Conservation (phyloP, 1,140 invertebrate species). For the Sitobion miscanthi region DNA sequence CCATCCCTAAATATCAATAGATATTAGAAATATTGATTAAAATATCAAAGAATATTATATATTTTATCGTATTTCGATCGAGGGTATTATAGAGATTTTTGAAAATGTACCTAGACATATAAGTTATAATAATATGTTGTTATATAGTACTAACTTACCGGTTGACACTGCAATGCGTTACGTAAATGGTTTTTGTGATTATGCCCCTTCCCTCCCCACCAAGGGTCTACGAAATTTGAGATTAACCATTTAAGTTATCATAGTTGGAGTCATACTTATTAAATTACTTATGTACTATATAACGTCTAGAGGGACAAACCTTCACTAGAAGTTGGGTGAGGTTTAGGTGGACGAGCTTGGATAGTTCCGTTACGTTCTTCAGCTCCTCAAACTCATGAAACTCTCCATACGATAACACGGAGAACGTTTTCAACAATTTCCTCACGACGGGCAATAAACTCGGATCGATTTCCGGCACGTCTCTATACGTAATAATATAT, state of each 20-base stretch:
- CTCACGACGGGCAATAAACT: background rate
- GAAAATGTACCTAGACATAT: no score
- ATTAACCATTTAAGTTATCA: no score
- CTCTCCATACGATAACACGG: conserved; percentile 59
- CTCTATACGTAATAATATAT: background rate
- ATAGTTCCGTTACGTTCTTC: background rate
- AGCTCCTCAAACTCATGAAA: conserved; percentile 59
- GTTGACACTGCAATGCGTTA: no score
- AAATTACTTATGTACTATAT: background rate
- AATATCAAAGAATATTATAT: background rate
- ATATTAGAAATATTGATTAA: background rate
- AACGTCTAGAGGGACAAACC: background rate
- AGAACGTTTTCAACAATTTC: conserved; percentile 58
- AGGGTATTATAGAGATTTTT: no score
- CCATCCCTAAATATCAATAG: background rate
- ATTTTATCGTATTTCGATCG: no score
- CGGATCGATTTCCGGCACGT: background rate
- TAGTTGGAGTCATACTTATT: background rate
- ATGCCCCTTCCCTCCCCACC: no score
- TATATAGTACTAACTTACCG: no score
- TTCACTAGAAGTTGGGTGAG: conserved; percentile 57
- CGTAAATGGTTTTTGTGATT: no score
- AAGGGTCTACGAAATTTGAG: no score
- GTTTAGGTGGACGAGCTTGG: background rate
- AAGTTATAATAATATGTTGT: no score